Conservation (phyloP, 2,113 vertebrate genomes). For the Oreochromis aureus region DNA sequence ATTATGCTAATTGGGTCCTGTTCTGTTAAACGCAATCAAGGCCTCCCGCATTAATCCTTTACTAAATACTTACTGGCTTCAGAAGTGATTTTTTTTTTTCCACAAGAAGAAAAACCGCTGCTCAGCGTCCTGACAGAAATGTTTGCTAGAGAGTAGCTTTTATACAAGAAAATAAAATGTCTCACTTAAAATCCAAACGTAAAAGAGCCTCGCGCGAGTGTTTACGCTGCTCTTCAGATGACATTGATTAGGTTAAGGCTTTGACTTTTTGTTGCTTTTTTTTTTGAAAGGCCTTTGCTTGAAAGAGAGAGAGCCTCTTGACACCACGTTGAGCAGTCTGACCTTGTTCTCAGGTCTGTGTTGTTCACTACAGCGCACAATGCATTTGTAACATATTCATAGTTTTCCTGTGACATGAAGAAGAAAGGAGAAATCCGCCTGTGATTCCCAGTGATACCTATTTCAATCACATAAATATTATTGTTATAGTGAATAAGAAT, state of each 20-base stretch:
- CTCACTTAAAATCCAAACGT: background rate
- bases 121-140: constrained; percentile 23
- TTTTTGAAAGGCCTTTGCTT: background rate
- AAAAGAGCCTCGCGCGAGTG: background rate
- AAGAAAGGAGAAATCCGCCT: constrained; percentile 20
- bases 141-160: constrained; percentile 3
- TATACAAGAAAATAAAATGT: constrained; percentile 4
- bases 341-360: constrained; percentile 43
- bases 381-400: constrained; percentile 32
- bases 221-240: background rate
- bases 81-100: constrained; percentile 29
- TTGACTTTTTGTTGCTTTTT: background rate
- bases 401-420: background rate
- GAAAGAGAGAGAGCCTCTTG: background rate
- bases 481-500: constrained; percentile 42
- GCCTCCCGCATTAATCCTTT: constrained; percentile 68
- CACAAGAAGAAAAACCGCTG: background rate
- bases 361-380: constrained; percentile 34
- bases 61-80: constrained; percentile 67
- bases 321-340: constrained; percentile 22
- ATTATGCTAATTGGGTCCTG: constrained; percentile 78
- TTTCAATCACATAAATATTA: constrained; percentile 55
- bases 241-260: background rate
- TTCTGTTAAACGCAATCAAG: constrained; percentile 75
- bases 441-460: constrained; percentile 37